Evolutionary conservation across 1,140 invertebrate species (phyloP).

Genomic region (Cyphomyrmex costatus): DNA sequence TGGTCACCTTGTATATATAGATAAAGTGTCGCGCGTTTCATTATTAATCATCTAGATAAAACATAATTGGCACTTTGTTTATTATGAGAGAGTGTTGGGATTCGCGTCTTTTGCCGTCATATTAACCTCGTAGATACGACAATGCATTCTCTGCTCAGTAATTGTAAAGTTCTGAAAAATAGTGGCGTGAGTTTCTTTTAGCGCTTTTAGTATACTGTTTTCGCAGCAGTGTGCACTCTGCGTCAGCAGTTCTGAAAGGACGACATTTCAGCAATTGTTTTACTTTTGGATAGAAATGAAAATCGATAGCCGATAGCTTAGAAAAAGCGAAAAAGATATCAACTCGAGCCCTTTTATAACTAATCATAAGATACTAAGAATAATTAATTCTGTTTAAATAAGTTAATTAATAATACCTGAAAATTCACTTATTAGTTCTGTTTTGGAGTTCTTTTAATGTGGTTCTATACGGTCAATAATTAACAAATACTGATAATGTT

Average conservation of each 20-base stretch:
- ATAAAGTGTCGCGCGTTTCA: neutral
- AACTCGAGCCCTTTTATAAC: constrained; percentile 1
- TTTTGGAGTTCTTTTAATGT: neutral
- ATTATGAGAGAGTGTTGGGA: neutral
- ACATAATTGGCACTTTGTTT: neutral
- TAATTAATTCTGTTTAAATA: constrained; percentile 15
- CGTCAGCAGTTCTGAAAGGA: constrained; percentile 54
- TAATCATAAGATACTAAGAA: neutral
- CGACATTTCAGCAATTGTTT: constrained; percentile 51
- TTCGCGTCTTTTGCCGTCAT: constrained; percentile 3
- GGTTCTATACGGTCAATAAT: too few species aligned
- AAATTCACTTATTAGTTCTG: neutral
- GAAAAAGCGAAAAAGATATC: neutral
- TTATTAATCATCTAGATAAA: neutral
- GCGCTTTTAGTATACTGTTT: constrained; percentile 53
- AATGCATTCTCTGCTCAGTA: neutral
- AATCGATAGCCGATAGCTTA: constrained; percentile 31
- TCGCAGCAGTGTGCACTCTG: constrained; percentile 13
- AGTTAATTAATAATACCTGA: neutral
- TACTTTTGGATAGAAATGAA: neutral
- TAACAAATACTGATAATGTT: too few species aligned
- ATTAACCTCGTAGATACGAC: constrained; percentile 24
- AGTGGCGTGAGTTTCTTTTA: constrained; percentile 57
- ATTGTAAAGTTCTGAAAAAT: constrained; percentile 57
- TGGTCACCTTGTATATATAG: too few species aligned